These are phyloP conservation scores for Seladonia tumulorum DNA, from an alignment of 2,888 invertebrate species.

Conservation along the genomic window DNA sequence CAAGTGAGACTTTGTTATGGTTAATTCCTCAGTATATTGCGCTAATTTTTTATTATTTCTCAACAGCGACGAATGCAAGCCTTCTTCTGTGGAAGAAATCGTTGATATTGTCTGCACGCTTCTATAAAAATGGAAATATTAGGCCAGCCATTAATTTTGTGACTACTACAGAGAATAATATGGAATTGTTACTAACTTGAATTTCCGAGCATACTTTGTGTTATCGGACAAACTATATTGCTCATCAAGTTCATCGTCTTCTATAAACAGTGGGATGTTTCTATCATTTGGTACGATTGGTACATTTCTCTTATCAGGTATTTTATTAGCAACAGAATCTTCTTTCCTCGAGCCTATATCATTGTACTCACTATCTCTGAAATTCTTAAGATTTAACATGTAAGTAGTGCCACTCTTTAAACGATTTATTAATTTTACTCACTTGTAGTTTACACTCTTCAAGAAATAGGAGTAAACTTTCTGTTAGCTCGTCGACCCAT, in stretches of 20 bases:
- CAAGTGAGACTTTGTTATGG: slow-evolving; percentile 72
- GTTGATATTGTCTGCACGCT: slow-evolving; percentile 75
- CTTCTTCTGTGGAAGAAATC: slow-evolving; percentile 62
- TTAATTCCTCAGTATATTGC: slow-evolving; percentile 69
- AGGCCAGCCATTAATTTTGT: slow-evolving; percentile 15
- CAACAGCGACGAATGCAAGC: slow-evolving; percentile 44
- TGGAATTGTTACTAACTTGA: slow-evolving; percentile 55
- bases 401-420: background rate
- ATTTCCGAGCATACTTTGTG: slow-evolving; percentile 43
- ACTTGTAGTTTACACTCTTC: slow-evolving; percentile 56
- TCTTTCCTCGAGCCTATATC: slow-evolving; percentile 13
- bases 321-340: slow-evolving; percentile 15
- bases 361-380: slow-evolving; percentile 6
- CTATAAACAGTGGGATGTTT: slow-evolving; percentile 73
- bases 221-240: slow-evolving; percentile 59
- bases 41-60: slow-evolving; percentile 38
- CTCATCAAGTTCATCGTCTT: slow-evolving; percentile 66
- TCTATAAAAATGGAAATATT: slow-evolving; percentile 58
- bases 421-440: background rate
- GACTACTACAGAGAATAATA: background rate
- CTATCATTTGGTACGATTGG: slow-evolving; percentile 71
- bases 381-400: slow-evolving; percentile 32
- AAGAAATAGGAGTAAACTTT: slow-evolving; percentile 66
- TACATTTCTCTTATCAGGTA: slow-evolving; percentile 37
- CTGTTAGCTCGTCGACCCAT: slow-evolving; percentile 69